Conservation (phyloP, 2,888 invertebrate genomes). For the Plebejus argus region DNA sequence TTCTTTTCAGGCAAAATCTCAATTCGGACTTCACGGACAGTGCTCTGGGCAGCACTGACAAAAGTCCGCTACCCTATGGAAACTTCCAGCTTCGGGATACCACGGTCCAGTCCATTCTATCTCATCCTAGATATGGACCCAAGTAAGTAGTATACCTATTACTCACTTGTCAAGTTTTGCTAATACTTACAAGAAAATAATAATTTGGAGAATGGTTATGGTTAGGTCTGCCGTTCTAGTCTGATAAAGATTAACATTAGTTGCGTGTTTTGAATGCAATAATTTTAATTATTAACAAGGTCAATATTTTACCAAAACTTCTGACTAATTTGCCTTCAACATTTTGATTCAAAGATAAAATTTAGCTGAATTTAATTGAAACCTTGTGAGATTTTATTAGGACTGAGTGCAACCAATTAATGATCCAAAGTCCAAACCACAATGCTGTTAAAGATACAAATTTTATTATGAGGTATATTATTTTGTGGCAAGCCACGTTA, state of each 20-base stretch:
- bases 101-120: conserved; percentile 94
- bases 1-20: conserved; percentile 90
- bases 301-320: background rate
- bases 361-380: background rate
- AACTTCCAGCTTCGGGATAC: conserved; percentile 96
- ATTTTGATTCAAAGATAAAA: background rate
- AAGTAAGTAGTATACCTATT: conserved; percentile 80
- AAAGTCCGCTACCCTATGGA: conserved; percentile 95
- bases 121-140: conserved; percentile 94
- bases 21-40: conserved; percentile 98
- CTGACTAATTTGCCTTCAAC: background rate
- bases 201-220: background rate
- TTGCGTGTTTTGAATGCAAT: background rate
- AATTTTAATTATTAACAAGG: background rate
- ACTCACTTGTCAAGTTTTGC: background rate
- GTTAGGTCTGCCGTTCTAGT: background rate
- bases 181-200: background rate
- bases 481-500: background rate
- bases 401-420: background rate
- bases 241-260: conserved; percentile 2
- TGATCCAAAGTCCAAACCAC: no score
- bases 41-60: conserved; percentile 94
- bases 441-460: background rate
- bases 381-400: background rate
- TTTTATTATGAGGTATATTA: background rate